Conservation (phyloP, 2,888 invertebrate species). For the Flabesymbios commensalis region DNA sequence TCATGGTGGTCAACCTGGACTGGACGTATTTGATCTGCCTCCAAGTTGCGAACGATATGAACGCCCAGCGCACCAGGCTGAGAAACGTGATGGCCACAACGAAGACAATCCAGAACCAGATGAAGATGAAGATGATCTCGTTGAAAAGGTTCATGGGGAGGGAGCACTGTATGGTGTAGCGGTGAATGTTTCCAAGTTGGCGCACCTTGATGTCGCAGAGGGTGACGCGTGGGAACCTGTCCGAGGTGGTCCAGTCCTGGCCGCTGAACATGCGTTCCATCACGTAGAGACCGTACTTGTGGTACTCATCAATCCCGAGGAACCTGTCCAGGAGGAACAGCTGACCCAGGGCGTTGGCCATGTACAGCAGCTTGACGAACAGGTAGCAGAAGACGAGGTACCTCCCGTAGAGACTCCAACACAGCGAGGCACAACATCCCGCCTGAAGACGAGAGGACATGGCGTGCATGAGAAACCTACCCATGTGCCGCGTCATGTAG, state of each 20-base stretch:
- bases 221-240: slow-evolving; percentile 57
- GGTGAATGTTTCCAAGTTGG: slow-evolving; percentile 54
- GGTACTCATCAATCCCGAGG: slow-evolving; percentile 60
- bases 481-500: slow-evolving; percentile 31
- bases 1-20: slow-evolving; percentile 23
- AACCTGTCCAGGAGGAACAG: slow-evolving; percentile 63
- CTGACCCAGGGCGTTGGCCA: slow-evolving; percentile 62
- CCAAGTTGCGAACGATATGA: slow-evolving; percentile 7
- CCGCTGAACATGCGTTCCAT: slow-evolving; percentile 61
- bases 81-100: slow-evolving; percentile 51
- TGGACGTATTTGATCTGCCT: slow-evolving; percentile 11
- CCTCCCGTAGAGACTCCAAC: slow-evolving; percentile 47
- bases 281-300: slow-evolving; percentile 62
- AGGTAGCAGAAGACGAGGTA: slow-evolving; percentile 62
- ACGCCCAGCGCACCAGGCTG: slow-evolving; percentile 52
- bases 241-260: slow-evolving; percentile 50
- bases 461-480: too few species aligned
- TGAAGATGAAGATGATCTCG: slow-evolving; percentile 60
- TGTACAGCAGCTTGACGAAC: slow-evolving; percentile 60
- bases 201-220: slow-evolving; percentile 59
- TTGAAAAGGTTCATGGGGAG: slow-evolving; percentile 42
- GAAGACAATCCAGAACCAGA: slow-evolving; percentile 61
- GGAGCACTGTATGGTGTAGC: slow-evolving; percentile 35
- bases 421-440: too few species aligned
- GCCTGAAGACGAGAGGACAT: slow-evolving; percentile 50